A percentile compares a stretch with the other conserved stretches of the same genome.
phyloP scores from a whole-genome alignment of 2,113 vertebrate genomes.

The Jaculus jaculus region DNA sequence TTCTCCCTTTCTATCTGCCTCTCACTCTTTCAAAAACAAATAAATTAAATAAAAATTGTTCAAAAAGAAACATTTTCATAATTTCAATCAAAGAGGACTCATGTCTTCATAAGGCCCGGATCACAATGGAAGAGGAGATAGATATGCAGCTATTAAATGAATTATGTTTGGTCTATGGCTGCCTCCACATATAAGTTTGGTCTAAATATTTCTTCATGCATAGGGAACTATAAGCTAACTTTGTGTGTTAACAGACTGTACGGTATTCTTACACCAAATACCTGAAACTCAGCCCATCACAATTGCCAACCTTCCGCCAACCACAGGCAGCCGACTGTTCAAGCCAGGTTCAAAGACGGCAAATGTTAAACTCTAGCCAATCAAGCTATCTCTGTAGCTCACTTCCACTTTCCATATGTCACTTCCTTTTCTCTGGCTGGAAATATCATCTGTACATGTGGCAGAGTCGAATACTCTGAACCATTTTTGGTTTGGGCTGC shows the following conservation, averaged over 20 bases:
- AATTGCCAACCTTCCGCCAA: neutral
- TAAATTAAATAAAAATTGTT: too few species aligned
- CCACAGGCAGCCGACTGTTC: constrained; percentile 4
- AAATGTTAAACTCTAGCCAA: neutral
- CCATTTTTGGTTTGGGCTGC: neutral
- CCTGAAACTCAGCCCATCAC: neutral
- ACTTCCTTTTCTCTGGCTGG: constrained; percentile 6
- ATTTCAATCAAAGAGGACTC: neutral
- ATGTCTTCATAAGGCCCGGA: neutral
- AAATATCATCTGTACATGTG: constrained; percentile 9
- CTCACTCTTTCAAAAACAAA: too few species aligned
- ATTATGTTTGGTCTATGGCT: neutral
- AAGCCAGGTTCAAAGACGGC: neutral
- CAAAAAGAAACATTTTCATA: neutral
- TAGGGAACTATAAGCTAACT: neutral
- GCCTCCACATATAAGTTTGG: neutral
- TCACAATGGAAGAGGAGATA: neutral
- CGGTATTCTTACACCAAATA: neutral
- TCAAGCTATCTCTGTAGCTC: neutral
- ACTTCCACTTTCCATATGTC: constrained; percentile 23
- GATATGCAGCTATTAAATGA: neutral
- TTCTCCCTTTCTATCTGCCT: too few species aligned
- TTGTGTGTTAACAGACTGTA: neutral
- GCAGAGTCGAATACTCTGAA: neutral
- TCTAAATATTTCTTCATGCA: constrained; percentile 23